A percentile compares a stretch with the other conserved stretches of the same genome.
phyloP scores from a whole-genome alignment of 1,140 invertebrate genomes.

The Andrena cerasifolii region DNA sequence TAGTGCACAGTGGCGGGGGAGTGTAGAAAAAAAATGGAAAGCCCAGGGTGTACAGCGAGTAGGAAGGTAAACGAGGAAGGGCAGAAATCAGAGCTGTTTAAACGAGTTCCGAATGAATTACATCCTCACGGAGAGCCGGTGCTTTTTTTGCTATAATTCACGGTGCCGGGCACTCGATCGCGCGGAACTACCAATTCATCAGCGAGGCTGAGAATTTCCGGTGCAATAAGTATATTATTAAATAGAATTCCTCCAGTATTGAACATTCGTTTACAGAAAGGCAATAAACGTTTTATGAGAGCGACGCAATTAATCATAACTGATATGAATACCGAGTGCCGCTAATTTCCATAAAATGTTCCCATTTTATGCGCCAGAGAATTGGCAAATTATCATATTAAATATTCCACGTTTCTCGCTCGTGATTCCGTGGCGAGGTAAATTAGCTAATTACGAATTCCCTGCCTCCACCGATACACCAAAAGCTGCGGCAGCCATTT shows the following conservation, averaged over 20 bases:
- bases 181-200: not conserved
- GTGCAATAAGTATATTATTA: not conserved
- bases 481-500: not conserved
- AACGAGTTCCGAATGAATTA: constrained; percentile 14
- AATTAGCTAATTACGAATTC: constrained; percentile 18
- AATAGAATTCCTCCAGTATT: not conserved
- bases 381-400: constrained; percentile 26
- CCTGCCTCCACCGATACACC: not conserved
- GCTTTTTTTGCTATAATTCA: not conserved
- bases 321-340: not conserved
- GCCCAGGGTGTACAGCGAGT: constrained; percentile 30
- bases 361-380: not conserved
- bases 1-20: constrained; percentile 35
- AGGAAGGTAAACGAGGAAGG: constrained; percentile 29
- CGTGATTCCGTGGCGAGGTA: not conserved
- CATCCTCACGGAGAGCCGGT: not conserved
- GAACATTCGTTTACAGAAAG: not conserved
- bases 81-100: constrained; percentile 28
- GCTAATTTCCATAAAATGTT: constrained; percentile 22
- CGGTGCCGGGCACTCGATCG: not conserved
- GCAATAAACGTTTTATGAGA: constrained; percentile 23
- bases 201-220: not conserved
- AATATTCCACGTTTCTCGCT: constrained; percentile 10
- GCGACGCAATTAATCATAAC: constrained; percentile 5
- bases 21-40: constrained; percentile 24